A percentile compares a stretch with the other conserved stretches of the same genome.
These are phyloP conservation scores for Lepeophtheirus nordmannii DNA, from an alignment of 2,888 invertebrate species.

Conservation along the genomic window DNA sequence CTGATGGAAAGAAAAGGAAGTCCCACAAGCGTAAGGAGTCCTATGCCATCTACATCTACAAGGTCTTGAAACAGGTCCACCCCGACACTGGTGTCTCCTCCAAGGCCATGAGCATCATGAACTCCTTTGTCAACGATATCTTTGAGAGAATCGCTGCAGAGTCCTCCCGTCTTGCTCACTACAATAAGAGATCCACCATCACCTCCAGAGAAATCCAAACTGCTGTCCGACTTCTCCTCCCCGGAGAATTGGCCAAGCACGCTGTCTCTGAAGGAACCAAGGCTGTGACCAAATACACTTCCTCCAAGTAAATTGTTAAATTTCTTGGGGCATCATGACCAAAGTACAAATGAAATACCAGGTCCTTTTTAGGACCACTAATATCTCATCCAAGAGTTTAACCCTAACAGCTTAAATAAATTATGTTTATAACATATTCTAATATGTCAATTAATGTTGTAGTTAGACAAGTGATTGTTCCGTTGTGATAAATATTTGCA, in stretches of 20 bases:
- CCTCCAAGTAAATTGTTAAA: conserved; percentile 31
- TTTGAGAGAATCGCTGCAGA: conserved; percentile 54
- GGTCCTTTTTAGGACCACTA: conserved; percentile 24
- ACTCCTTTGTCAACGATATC: conserved; percentile 56
- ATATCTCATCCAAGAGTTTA: too few species aligned
- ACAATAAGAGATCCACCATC: conserved; percentile 49
- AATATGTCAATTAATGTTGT: too few species aligned
- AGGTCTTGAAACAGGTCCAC: conserved; percentile 45
- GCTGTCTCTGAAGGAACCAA: conserved; percentile 52
- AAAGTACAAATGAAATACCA: background rate
- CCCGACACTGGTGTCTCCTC: conserved; percentile 50
- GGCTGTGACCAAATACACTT: conserved; percentile 44
- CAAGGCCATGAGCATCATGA: conserved; percentile 57
- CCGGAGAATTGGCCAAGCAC: conserved; percentile 56
- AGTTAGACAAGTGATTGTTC: too few species aligned
- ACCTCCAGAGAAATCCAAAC: conserved; percentile 53
- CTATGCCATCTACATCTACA: conserved; percentile 41
- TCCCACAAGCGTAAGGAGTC: conserved; percentile 32
- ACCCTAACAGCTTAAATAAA: too few species aligned
- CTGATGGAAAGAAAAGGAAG: conserved; percentile 30
- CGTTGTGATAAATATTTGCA: too few species aligned
- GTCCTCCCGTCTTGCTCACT: conserved; percentile 47
- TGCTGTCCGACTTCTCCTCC: conserved; percentile 49
- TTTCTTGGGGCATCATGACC: background rate
- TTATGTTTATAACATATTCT: too few species aligned